Conservation (phyloP, 2,888 invertebrate genomes). For the Brenthis ino region DNA sequence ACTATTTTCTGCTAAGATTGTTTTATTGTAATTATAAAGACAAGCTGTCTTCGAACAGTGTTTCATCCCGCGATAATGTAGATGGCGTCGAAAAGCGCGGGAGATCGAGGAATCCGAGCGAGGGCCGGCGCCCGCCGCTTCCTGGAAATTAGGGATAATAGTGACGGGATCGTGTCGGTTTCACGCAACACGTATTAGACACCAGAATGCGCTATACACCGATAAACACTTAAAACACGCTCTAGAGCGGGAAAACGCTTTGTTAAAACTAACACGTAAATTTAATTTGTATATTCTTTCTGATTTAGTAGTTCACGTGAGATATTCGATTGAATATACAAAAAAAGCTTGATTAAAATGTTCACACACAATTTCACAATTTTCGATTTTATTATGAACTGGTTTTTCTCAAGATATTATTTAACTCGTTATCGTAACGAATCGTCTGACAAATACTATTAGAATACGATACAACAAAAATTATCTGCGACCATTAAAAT, state of each 20-base stretch:
- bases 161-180: constrained; percentile 49
- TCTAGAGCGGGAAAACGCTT: no score
- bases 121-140: constrained; percentile 75
- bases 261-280: no score
- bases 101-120: constrained; percentile 75
- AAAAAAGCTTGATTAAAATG: not conserved
- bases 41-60: not conserved
- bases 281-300: no score
- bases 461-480: constrained; percentile 38
- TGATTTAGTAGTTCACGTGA: not conserved
- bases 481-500: constrained; percentile 34
- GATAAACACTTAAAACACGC: no score
- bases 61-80: constrained; percentile 13
- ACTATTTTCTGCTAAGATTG: not conserved
- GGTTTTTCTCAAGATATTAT: constrained; percentile 14
- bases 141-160: constrained; percentile 77
- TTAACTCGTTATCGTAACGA: constrained; percentile 5
- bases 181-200: no score
- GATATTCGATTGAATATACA: not conserved
- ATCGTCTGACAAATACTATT: constrained; percentile 44
- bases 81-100: constrained; percentile 46
- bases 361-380: not conserved
- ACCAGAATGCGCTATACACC: no score
- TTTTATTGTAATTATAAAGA: not conserved
- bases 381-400: not conserved